phyloP scores from a whole-genome alignment of 2,113 vertebrate species.

The Saimiri boliviensis region DNA sequence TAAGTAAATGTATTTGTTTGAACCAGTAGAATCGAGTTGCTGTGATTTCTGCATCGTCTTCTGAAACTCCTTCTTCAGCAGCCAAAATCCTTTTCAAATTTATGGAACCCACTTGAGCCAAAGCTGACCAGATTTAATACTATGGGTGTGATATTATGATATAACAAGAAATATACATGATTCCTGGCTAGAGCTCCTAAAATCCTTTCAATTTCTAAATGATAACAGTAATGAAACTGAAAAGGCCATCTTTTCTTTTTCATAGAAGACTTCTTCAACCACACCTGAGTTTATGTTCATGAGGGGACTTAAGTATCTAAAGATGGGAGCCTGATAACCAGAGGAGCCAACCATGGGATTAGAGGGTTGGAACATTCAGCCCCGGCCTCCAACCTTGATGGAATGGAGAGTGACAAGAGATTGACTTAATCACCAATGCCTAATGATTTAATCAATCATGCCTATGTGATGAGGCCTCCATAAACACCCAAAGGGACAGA shows the following conservation, averaged over 20 bases:
- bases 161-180: not conserved
- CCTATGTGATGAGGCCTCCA: too few species aligned
- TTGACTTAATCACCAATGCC: too few species aligned
- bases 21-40: not conserved
- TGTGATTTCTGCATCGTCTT: not conserved
- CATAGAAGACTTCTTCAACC: not conserved
- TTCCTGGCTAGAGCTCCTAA: not conserved
- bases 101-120: not conserved
- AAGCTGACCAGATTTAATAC: not conserved
- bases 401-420: too few species aligned
- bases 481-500: too few species aligned
- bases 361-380: not conserved
- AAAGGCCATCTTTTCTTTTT: not conserved
- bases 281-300: not conserved
- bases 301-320: not conserved
- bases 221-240: not conserved
- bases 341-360: not conserved
- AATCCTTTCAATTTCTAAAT: not conserved
- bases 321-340: not conserved
- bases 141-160: not conserved
- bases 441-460: not conserved
- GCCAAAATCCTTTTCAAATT: not conserved
- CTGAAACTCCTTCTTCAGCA: not conserved
- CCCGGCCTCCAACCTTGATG: not conserved
- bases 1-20: not conserved